Base-by-base conservation (phyloP, 2,888 invertebrate genomes). In the Metopia argyrocephala region DNA sequence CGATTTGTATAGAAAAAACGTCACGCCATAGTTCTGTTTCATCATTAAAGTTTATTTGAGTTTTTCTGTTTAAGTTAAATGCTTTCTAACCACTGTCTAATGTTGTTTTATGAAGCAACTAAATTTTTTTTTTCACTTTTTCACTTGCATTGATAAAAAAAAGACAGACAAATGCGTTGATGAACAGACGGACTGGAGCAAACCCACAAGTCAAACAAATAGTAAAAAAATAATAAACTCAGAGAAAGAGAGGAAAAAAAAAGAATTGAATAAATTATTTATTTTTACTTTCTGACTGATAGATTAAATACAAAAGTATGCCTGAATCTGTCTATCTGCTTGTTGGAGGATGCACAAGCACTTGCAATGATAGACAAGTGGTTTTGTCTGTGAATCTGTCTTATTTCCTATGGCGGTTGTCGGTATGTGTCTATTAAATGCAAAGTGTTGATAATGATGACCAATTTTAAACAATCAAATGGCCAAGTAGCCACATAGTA, bases 131-230 rank as follows among this genome's bases (percentile, higher is more conserved):
- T 23, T 20, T 0, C 70, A 38, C n/a, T 38, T 5, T 12, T 6
- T 4, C 31, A 65, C 65, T 57, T 73, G 57, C 15, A 52, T 28
- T 65, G 21, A 3, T 46, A 21, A 64, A 31, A 38, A 6, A 54
- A 4, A 28, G 5, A 18, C 46, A 18, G 9, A 48, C 45, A 52
- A 45, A 45, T 28, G n/a, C n/a, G n/a, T n/a, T n/a, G n/a, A n/a
- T 38, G 38, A 38, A 38, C 15, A 38, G 38, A 38, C 15, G 38
- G 38, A 38, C 56, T 6, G 27, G 27, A 1, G 56, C 25, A 66
- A 70, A 78, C 21, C 75, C 79, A 57, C 75, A 79, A 79, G 66
- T 76, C 62, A 80, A 71, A 76, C 68, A 76, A 71, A 73, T 73
- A 50, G 15, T 3, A 15, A 38, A 59, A 71, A 48, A 70, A 76